Evolutionary conservation across 1,140 invertebrate species (phyloP).

Genomic region (Neodiprion lecontei): DNA sequence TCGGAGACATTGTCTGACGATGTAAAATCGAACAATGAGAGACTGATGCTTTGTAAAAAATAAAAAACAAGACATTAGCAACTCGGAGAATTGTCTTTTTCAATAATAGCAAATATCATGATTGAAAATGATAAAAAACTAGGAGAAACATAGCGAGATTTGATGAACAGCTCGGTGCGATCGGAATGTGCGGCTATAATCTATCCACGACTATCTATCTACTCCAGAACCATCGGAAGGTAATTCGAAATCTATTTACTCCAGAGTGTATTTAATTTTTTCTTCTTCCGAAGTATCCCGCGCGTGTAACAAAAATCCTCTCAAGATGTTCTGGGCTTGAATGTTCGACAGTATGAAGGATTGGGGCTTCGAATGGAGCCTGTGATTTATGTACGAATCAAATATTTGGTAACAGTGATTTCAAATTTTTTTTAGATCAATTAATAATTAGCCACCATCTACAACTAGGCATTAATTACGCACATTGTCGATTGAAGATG

Average conservation of each 20-base stretch:
- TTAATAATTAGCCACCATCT: neutral
- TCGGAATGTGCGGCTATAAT: too few relatives aligned
- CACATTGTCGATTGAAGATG: too few relatives aligned
- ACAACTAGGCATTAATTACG: too few relatives aligned
- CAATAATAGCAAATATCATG: too few relatives aligned
- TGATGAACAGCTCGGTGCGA: too few relatives aligned
- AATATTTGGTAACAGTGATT: neutral
- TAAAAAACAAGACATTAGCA: neutral
- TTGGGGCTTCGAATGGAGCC: neutral
- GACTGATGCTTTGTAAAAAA: neutral
- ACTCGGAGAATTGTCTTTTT: too few relatives aligned
- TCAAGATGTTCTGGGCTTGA: neutral
- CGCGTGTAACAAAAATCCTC: neutral
- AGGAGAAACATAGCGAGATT: too few relatives aligned
- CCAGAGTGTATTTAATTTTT: neutral
- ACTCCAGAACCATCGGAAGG: neutral
- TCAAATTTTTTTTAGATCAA: neutral
- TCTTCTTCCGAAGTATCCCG: neutral
- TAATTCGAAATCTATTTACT: neutral
- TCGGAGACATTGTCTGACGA: conserved; percentile 44
- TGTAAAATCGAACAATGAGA: conserved; percentile 58
- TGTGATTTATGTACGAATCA: neutral
- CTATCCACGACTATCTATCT: too few relatives aligned
- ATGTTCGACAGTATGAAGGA: conserved; percentile 4
- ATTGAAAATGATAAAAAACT: too few relatives aligned